These are phyloP conservation scores for Tetramorium alpestre DNA, from an alignment of 1,140 invertebrate species.

Conservation along the genomic window DNA sequence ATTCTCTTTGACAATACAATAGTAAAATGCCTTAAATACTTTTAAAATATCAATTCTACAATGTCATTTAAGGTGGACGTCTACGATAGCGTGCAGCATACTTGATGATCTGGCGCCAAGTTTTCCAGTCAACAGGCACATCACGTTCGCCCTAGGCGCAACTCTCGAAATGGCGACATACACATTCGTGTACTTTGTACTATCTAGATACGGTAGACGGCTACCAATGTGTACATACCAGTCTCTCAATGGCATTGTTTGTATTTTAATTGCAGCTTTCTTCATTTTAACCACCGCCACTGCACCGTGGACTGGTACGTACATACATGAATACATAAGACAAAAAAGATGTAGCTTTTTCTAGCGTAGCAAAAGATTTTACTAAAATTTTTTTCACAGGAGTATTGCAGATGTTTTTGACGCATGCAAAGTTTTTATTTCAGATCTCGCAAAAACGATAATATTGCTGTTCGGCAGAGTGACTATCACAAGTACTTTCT, in stretches of 20 bases:
- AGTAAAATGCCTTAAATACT: background rate
- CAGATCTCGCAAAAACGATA: conserved; percentile 72
- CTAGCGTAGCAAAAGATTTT: background rate
- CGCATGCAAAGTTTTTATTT: conserved; percentile 19
- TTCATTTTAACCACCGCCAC: conserved; percentile 46
- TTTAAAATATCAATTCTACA: background rate
- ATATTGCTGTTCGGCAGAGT: conserved; percentile 78
- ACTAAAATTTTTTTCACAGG: background rate
- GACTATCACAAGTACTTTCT: conserved; percentile 74
- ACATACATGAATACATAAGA: background rate
- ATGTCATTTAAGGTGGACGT: conserved; percentile 77
- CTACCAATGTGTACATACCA: conserved; percentile 73
- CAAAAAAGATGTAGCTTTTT: background rate
- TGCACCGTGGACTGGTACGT: conserved; percentile 25
- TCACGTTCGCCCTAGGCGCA: conserved; percentile 79
- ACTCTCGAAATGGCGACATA: conserved; percentile 78
- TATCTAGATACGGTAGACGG: conserved; percentile 77
- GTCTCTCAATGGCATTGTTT: conserved; percentile 75
- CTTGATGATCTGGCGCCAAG: conserved; percentile 74
- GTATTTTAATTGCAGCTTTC: conserved; percentile 73
- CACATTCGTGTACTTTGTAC: conserved; percentile 76
- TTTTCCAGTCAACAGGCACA: conserved; percentile 78
- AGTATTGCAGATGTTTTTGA: background rate
- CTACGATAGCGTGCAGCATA: conserved; percentile 75
- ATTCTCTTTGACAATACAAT: background rate